Evolutionary conservation across 2,113 vertebrate species (phyloP).

Genomic region (Eira barbara): DNA sequence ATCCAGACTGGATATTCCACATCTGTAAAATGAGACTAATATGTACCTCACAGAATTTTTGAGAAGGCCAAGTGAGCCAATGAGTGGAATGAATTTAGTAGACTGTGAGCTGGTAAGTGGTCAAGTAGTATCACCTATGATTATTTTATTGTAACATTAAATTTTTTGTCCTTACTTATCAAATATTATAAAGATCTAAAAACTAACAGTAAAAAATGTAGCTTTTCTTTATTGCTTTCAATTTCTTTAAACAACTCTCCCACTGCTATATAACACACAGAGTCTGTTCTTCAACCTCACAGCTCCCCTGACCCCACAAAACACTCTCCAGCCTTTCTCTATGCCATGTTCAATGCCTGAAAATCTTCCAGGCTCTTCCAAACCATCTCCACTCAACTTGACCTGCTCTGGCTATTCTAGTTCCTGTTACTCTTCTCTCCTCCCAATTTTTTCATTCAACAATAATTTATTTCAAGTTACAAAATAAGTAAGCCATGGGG

Average conservation of each 20-base stretch:
- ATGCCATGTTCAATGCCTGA: background rate
- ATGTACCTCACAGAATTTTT: background rate
- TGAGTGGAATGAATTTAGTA: background rate
- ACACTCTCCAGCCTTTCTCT: background rate
- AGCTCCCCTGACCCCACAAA: background rate
- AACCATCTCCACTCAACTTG: background rate
- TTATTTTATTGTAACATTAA: background rate
- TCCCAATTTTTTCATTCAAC: background rate
- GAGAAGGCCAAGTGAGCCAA: background rate
- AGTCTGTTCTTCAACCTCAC: background rate
- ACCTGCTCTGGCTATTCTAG: background rate
- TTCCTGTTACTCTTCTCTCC: too few relatives aligned
- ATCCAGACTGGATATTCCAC: background rate
- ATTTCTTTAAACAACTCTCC: background rate
- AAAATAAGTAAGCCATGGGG: background rate
- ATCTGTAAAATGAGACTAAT: background rate
- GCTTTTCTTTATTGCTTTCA: background rate
- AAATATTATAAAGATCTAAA: background rate
- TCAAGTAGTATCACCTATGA: background rate
- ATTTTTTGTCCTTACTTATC: background rate
- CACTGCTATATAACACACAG: background rate
- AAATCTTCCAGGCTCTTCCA: background rate
- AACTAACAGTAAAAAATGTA: background rate
- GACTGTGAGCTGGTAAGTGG: background rate
- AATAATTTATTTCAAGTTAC: background rate